Conservation (phyloP, 2,113 vertebrate species). For the Emberiza fucata region DNA sequence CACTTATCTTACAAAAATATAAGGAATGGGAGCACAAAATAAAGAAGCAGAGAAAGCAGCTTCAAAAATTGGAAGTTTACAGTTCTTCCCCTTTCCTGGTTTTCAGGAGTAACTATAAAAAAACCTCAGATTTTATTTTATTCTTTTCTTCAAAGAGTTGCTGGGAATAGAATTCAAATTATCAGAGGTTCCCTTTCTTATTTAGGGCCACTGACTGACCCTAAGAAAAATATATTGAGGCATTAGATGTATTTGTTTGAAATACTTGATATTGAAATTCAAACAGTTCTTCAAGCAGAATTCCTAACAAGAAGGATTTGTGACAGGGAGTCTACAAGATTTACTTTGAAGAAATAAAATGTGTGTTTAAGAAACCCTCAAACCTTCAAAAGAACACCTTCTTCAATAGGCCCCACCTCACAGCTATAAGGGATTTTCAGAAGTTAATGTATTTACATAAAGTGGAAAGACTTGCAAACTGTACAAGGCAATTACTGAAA, state of each 20-base stretch:
- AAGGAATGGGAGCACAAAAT: not conserved
- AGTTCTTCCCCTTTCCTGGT: not conserved
- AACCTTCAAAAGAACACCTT: constrained; percentile 12
- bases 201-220: not conserved
- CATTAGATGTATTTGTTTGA: constrained; percentile 27
- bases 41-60: not conserved
- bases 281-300: constrained; percentile 42
- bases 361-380: not conserved
- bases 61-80: not conserved
- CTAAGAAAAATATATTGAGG: not conserved
- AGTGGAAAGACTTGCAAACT: constrained; percentile 18
- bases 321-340: constrained; percentile 27
- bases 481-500: constrained; percentile 6
- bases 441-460: constrained; percentile 23
- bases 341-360: constrained; percentile 32
- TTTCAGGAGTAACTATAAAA: not conserved
- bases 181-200: not conserved
- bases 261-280: constrained; percentile 32
- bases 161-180: constrained; percentile 3
- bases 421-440: not conserved
- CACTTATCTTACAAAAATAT: not conserved
- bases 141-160: not conserved
- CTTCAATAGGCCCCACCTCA: constrained; percentile 21
- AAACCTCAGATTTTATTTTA: not conserved
- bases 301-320: constrained; percentile 27